Evolutionary conservation across 2,888 invertebrate species (phyloP).

Genomic region (Dryomyza anilis): DNA sequence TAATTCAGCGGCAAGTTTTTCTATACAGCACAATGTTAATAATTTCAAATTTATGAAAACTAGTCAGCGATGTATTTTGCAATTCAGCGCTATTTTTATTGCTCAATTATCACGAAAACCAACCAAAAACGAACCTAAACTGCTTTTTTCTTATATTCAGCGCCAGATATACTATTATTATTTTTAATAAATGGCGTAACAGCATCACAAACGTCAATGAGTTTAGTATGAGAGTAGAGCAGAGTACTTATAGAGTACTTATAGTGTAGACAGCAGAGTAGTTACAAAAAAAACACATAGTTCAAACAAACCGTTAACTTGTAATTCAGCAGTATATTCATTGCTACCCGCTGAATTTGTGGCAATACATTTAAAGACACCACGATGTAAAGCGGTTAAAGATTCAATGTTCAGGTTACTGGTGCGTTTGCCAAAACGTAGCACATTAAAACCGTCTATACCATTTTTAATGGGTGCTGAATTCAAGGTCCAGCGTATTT

Average conservation of each 20-base stretch:
- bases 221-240: too few species aligned
- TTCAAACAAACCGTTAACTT: slow-evolving; percentile 68
- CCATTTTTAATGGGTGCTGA: slow-evolving; percentile 60
- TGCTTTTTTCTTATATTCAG: background rate
- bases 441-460: slow-evolving; percentile 59
- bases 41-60: too few species aligned
- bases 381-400: slow-evolving; percentile 72
- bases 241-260: too few species aligned
- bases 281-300: too few species aligned
- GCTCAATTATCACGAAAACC: too few species aligned
- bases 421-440: slow-evolving; percentile 56
- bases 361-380: slow-evolving; percentile 78
- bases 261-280: too few species aligned
- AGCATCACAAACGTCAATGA: too few species aligned
- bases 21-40: too few species aligned
- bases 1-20: too few species aligned
- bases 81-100: too few species aligned
- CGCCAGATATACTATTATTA: background rate
- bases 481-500: slow-evolving; percentile 73
- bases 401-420: slow-evolving; percentile 66
- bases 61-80: too few species aligned
- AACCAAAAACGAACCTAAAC: background rate
- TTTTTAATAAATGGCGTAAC: background rate
- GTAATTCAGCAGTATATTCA: slow-evolving; percentile 68
- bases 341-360: slow-evolving; percentile 73